Base-by-base conservation (phyloP, 1,140 invertebrate species). In the Cardiocondyla obscurior region DNA sequence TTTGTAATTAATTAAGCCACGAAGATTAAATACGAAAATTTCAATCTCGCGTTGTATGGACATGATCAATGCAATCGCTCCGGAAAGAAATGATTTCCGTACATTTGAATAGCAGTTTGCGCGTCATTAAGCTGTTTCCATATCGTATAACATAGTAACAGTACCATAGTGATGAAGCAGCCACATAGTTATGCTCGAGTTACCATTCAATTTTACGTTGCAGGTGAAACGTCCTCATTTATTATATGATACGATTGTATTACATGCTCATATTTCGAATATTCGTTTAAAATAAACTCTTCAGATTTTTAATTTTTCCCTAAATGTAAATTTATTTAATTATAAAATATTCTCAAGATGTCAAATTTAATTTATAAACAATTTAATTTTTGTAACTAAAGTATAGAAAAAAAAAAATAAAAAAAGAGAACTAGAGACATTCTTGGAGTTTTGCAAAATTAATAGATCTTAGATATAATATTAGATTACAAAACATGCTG, bases 141-240 rank as follows among this genome's bases (percentile, higher is more conserved):
- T 81, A 74, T 49, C 30, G 49, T 53, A 16, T 57, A 81, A 76
- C 74, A 74, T 74, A 73, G 84, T 81, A 70, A 65, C 65, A 69
- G 58, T 46, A 12, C 28, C 62, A 70, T 79, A 67, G 70, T 51
- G 46, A 55, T 57, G 51, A 53, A 25, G 39, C 72, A 30, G 28
- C 25, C 65, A 30, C 25, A 44, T 8, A 65, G 53, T 76, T 42
- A 39, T 69, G 57, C 76, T 87, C 64, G 57, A 76, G 70, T 87
- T 88, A 73, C 65, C 62, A 42, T 82, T 64, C 82, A 82, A 87
- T 87, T 88, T 88, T 76, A n/a, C n/a, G 85, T 72, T 51, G 46
- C 33, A 51, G 82, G 44, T 85, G 64, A 65, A 88, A 85, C 87
- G 87, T 87, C 82, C 1, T 86, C 87, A 87, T 87, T 87, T 86